phyloP scores from a whole-genome alignment of 2,888 invertebrate species.

The Agrotis exclamationis region DNA sequence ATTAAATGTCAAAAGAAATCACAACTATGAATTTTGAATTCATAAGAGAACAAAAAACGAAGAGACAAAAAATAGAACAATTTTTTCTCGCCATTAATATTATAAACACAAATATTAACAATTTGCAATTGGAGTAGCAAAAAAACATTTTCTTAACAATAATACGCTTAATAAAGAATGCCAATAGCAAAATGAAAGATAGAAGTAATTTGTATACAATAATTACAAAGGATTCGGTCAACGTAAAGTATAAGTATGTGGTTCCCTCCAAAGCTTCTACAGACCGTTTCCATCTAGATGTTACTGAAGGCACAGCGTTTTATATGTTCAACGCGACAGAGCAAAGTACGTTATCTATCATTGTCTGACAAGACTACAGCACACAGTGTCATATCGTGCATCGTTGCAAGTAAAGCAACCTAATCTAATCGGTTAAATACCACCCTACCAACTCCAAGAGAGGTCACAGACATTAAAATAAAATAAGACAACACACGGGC shows the following conservation, averaged over 20 bases:
- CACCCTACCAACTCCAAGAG: conserved; percentile 66
- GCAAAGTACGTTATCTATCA: conserved; percentile 45
- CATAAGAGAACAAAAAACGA: conserved; percentile 85
- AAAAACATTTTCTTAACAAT: conserved; percentile 76
- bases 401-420: conserved; percentile 47
- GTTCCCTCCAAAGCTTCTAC: conserved; percentile 50
- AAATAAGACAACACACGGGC: conserved; percentile 30
- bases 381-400: conserved; percentile 55
- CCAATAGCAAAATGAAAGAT: conserved; percentile 71
- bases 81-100: conserved; percentile 73
- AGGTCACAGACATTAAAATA: conserved; percentile 71
- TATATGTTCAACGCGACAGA: conserved; percentile 58
- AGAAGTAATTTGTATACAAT: conserved; percentile 68
- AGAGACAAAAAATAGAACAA: conserved; percentile 86
- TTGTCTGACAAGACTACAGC: conserved; percentile 45
- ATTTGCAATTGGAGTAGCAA: conserved; percentile 78
- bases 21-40: conserved; percentile 91
- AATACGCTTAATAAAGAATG: conserved; percentile 79
- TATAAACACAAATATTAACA: conserved; percentile 81
- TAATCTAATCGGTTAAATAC: conserved; percentile 58
- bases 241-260: conserved; percentile 60
- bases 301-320: conserved; percentile 63
- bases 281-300: conserved; percentile 63
- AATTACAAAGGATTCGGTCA: conserved; percentile 68
- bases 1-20: conserved; percentile 91